These are phyloP conservation scores for Nemotelus pantherinus DNA, from an alignment of 2,888 invertebrate species.

Conservation along the genomic window DNA sequence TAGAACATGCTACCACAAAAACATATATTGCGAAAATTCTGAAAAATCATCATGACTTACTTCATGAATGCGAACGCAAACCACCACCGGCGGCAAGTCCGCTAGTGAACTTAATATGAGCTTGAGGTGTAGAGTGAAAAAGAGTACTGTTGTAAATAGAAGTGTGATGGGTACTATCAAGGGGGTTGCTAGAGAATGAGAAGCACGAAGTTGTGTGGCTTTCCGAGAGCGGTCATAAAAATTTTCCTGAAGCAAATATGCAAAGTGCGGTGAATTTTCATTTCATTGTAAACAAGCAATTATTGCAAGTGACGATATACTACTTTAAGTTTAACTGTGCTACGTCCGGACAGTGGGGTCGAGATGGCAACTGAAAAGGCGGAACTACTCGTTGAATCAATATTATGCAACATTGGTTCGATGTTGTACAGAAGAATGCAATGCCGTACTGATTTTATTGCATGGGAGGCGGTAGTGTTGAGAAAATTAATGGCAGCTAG, in stretches of 20 bases:
- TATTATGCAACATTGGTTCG: conserved; percentile 13
- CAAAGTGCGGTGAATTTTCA: conserved; percentile 43
- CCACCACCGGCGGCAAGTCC: not conserved
- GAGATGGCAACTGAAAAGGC: not conserved
- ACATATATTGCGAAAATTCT: not conserved
- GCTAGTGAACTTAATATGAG: not conserved
- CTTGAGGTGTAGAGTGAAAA: not conserved
- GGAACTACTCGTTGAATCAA: conserved; percentile 5
- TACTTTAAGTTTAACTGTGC: not conserved
- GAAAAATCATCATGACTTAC: conserved; percentile 22
- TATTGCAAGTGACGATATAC: conserved; percentile 40
- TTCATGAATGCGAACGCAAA: conserved; percentile 1
- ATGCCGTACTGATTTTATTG: too few relatives aligned
- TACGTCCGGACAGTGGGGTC: not conserved
- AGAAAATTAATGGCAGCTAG: too few relatives aligned
- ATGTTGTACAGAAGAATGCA: too few relatives aligned
- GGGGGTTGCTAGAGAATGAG: not conserved
- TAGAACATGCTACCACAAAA: not conserved
- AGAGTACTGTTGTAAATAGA: not conserved
- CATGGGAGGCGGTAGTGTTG: too few relatives aligned
- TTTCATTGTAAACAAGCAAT: conserved; percentile 43
- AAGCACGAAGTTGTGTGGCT: conserved; percentile 3
- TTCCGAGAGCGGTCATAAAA: conserved; percentile 31
- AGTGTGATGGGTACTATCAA: not conserved
- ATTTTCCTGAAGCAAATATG: conserved; percentile 43